Evolutionary conservation across 53 echinoderm and acorn worm species (phyloP).

Genomic region (Hippasteria phrygiana): DNA sequence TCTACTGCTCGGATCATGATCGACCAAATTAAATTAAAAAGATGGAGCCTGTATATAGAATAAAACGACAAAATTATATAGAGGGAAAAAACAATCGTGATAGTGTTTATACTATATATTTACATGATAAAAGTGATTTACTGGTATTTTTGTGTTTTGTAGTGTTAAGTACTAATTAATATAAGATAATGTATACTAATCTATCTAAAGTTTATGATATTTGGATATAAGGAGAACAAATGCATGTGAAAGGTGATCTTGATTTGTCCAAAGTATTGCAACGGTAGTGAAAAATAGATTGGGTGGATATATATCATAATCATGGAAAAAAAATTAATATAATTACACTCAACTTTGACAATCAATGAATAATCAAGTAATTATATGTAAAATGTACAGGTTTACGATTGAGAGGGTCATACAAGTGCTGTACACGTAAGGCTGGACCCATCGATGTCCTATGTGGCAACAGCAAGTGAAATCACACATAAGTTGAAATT

Average conservation of each 20-base stretch:
- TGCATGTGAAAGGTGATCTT: too few relatives aligned
- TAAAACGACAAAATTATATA: not conserved
- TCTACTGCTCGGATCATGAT: slow-evolving; percentile 38
- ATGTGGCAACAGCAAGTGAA: too few relatives aligned
- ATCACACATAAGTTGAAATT: too few relatives aligned
- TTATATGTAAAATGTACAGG: too few relatives aligned
- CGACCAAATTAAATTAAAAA: slow-evolving; percentile 51
- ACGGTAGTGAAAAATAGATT: too few relatives aligned
- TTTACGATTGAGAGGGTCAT: too few relatives aligned
- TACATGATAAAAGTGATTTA: slow-evolving; percentile 24
- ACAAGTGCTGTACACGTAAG: too few relatives aligned
- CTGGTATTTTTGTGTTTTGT: slow-evolving; percentile 49
- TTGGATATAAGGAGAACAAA: not conserved
- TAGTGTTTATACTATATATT: slow-evolving; percentile 51
- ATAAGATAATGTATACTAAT: slow-evolving; percentile 28
- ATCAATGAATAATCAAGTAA: too few relatives aligned
- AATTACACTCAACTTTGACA: too few relatives aligned
- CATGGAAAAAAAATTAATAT: not conserved
- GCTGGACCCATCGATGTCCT: too few relatives aligned
- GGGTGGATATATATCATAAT: too few relatives aligned
- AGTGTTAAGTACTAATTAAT: slow-evolving; percentile 56
- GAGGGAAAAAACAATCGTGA: slow-evolving; percentile 9
- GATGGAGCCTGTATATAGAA: slow-evolving; percentile 19
- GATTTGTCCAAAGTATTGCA: too few relatives aligned
- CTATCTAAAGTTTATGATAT: not conserved